Base-by-base conservation (phyloP, 2,888 invertebrate species). In the Drosophila koepferae region DNA sequence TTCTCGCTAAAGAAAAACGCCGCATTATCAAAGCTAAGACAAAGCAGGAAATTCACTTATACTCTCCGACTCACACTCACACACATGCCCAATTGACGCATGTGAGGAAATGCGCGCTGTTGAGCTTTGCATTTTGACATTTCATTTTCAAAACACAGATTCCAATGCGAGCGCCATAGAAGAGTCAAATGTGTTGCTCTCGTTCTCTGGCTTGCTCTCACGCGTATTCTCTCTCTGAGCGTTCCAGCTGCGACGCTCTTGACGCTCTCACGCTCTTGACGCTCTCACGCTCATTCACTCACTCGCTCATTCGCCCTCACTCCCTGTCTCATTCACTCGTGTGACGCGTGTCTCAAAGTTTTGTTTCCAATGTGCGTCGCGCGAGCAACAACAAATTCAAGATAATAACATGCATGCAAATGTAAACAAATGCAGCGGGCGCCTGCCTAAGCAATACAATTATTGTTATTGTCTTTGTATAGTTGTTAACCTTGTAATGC, bases 31-130 rank as follows among this genome's bases (percentile, higher is more conserved):
- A 80, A 74, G 80, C 81, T 72, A 74, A 86, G 90, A 89, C 80
- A 89, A 77, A 85, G 77, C 86, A 90, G 86, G 90, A 90, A 87
- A 87, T 87, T 87, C 86, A 88, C 89, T 86, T 87, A 89, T 74
- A 77, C 80, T 75, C 72, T 69, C 74, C 55, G 56, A 59, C 66
- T 46, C 66, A 63, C 55, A 55, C 64, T 20, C 63, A 20, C 66
- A 63, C 59, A 59, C 49, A 36, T 51, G 38, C 64, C n/a, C 43
- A 60, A 54, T 34, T 72, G 63, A 70, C 69, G 63, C 63, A 70
- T 61, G 67, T 68, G 60, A 84, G 85, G 74, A 84, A 81, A 86
- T 81, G 87, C 72, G 88, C 77, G 78, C 90, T 86, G 86, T 90
- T 87, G 86, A 90, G 86, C 86, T 87, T 77, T 84, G 82, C 78